Percentiles rank a stretch among this genome's conserved stretches.
Conservation (phyloP, 2,797 vertebrate genomes). For the Sebastes trivittatus region DNA sequence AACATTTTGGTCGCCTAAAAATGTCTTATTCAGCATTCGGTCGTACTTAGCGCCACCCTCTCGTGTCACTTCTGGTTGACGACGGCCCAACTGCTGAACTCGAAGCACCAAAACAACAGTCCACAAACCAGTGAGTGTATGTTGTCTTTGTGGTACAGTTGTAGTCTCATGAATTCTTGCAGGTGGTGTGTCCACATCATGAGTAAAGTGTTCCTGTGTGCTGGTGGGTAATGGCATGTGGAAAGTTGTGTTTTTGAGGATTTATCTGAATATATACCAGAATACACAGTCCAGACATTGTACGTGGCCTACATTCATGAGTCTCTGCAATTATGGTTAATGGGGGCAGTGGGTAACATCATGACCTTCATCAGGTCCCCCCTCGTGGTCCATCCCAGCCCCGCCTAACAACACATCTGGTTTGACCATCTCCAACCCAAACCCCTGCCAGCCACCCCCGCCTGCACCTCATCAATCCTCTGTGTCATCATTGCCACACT, state of each 20-base stretch:
- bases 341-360: conserved; percentile 61
- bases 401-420: conserved; percentile 78
- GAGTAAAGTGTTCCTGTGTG: background rate
- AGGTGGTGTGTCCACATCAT: background rate
- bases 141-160: background rate
- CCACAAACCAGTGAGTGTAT: no score
- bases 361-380: conserved; percentile 75
- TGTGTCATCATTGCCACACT: conserved; percentile 82
- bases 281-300: conserved; percentile 18
- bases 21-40: no score
- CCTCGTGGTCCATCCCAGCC: conserved; percentile 54
- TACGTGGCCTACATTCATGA: conserved; percentile 35
- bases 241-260: conserved; percentile 14
- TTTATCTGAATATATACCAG: conserved; percentile 4
- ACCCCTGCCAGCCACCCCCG: conserved; percentile 71
- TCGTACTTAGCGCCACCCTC: no score
- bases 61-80: no score
- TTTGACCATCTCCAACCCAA: conserved; percentile 80
- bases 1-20: no score
- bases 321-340: conserved; percentile 46
- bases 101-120: no score
- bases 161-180: background rate
- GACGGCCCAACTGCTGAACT: no score
- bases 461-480: conserved; percentile 83
- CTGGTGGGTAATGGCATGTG: background rate